Evolutionary conservation across 2,797 vertebrate species (phyloP), one percentile per base, ranked within the genome.

Genomic region (Megalops cyprinoides): DNA sequence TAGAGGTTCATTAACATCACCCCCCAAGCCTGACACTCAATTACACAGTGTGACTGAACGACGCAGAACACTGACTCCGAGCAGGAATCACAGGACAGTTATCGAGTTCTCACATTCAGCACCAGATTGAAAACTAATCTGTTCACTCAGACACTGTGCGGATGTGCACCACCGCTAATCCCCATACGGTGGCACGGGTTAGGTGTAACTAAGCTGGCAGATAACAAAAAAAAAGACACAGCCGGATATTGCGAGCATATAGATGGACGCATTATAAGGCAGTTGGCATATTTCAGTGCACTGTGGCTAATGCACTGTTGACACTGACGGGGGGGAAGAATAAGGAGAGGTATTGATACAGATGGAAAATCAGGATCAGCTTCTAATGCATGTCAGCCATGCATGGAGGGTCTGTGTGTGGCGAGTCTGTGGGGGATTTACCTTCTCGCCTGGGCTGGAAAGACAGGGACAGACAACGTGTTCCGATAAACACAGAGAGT

Each of bases 251-350:
- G 37, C 37, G 2, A 34, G 65, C 23, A 69, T 69, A 42, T 23
- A 69, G 65, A 69, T 42, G 37, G 65, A 69, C 28, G 69, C 23
- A 42, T 42, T 69, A 42, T 44, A 44, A 23, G 1, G 18, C 4
- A 15, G 20, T 20, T 69, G 65, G 34, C 65, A 69, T 69, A 69
- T 69, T 69, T 69, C 65, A 42, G 65, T 28, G 8, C 37, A 6
- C 65, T 20, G 65, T 42, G 25, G 37, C 65, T 69, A 69, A 69
- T 69, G 37, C 37, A 69, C 37, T 69, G 37, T 69, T 69, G 65
- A 69, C 37, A 69, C 65, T 8, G 39, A 37, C 39, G 69, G 9
- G 28, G 28, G 9, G 37, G 65, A 69, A 18, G 65, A 18, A 34
- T 28, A 20, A 48, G 20, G 65, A n/a, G 37, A 42, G 39, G 65